Base-by-base conservation (phyloP, 1,140 invertebrate species). In the Eueides isabella region DNA sequence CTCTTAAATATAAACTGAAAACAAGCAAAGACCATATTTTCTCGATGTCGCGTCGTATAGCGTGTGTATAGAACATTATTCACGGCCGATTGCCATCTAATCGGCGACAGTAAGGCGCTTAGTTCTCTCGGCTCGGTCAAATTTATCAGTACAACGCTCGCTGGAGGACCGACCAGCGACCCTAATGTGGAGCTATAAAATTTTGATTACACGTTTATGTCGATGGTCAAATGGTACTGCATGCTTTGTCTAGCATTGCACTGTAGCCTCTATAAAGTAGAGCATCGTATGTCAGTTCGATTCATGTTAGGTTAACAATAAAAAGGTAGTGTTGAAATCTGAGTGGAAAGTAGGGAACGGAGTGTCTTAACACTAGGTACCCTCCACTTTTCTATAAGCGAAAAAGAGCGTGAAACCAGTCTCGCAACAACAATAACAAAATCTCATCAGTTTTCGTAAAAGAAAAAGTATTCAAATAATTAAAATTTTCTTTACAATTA, bases 21-120 rank as follows among this genome's bases (percentile, higher is more conserved):
- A 19, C 41, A 44, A 19, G 1, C 16, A n/a, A 44, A 48, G 19
- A n/a, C 7, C 44, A 55, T 55, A 11, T 55, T 55, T 55, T 26
- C 19, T 26, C 23, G 23, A 23, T 11, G 48, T 55, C 48, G 48
- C n/a, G 41, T 30, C n/a, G n/a, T 9, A 14, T 68, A 19, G 29
- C 72, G 72, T 69, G 72, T 41, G n/a, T 48, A 69, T 65, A 41
- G 31, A 23, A 14, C 62, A 74, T 74, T 74, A 74, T 55, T 74
- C 64, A 74, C 67, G 26, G 19, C 19, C 41, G 72, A 74, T 74
- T 74, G 72, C 38, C 65, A 74, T 74, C 72, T 74, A 74, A 74
- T 69, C 72, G 67, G 72, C 72, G 72, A 74, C 72, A 74, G 38
- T 55, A 35, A 55, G 61, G 35, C 38, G 61, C 62, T 69, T 33